A percentile compares a stretch with the other conserved stretches of the same genome.
These are phyloP conservation scores for Tortricodes alternella DNA, from an alignment of 2,888 invertebrate genomes.

Conservation along the genomic window DNA sequence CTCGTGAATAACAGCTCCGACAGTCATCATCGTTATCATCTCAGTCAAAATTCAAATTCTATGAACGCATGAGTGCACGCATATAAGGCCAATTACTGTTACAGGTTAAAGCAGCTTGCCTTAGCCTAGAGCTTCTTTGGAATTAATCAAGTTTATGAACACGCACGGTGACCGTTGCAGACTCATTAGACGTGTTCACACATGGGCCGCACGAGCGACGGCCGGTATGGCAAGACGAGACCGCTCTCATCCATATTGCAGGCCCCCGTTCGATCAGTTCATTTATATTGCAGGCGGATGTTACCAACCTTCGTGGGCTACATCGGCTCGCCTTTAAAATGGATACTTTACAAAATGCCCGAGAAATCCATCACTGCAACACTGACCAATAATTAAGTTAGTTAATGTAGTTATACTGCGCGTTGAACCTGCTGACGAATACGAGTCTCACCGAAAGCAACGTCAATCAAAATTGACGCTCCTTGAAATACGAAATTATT, in stretches of 20 bases:
- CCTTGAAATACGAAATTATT: conserved; percentile 38
- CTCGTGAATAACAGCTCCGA: too few relatives aligned
- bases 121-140: conserved; percentile 32
- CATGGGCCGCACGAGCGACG: conserved; percentile 29
- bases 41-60: too few relatives aligned
- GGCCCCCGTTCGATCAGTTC: conserved; percentile 56
- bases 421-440: neutral
- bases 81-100: conserved; percentile 6
- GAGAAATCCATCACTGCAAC: neutral
- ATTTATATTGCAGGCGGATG: conserved; percentile 64
- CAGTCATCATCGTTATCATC: too few relatives aligned
- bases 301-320: conserved; percentile 48
- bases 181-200: conserved; percentile 46
- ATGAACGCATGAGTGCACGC: neutral
- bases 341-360: neutral
- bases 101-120: conserved; percentile 13
- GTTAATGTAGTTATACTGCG: too few relatives aligned
- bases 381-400: neutral
- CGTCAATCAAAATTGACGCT: conserved; percentile 17
- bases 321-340: conserved; percentile 15
- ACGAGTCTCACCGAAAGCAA: too few relatives aligned
- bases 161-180: conserved; percentile 40
- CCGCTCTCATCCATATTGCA: conserved; percentile 60
- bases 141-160: conserved; percentile 43
- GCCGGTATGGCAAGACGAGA: conserved; percentile 62